Evolutionary conservation across 1,140 invertebrate genomes (phyloP), one percentile per base, ranked within the genome.

Genomic region (Wasmannia auropunctata): DNA sequence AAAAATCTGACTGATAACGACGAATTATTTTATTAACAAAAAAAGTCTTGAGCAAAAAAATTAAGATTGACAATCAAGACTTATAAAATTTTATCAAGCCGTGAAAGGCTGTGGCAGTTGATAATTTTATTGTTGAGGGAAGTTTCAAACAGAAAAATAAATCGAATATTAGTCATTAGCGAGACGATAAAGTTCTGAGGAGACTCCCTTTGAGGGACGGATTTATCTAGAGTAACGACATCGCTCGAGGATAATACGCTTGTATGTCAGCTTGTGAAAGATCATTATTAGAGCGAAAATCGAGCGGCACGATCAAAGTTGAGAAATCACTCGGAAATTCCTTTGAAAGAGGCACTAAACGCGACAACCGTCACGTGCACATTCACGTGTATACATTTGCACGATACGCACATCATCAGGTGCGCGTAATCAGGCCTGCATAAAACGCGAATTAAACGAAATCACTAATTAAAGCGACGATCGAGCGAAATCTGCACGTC

Each of bases 401-500:
- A 46, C 16, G 40, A n/a, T 43, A 43, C 40, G 8, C 40, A 11
- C n/a, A n/a, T n/a, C n/a, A n/a, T n/a, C n/a, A n/a, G 2, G 19
- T 14, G 28, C 40, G 51, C 22, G 25, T 51, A 80, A 80, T 83
- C 25, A 34, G n/a, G 25, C 19, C 31, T 67, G 37, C 67, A 74
- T 85, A 77, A 85, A 76, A 85, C 81, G 58, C 81, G 25, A 77
- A 80, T 87, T 87, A 85, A 72, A 77, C 51, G 56, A 34, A 43
- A 34, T 70, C 46, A 22, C 65, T 86, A 72, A 79, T 85, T 72
- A 75, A 85, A 46, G 25, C 65, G 19, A 76, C 43, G 46, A 56
- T 40, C 67, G 51, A 34, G 51, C 37, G 28, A 84, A 67, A 87
- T 90, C 87, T 89, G 87, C 91, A 87, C 83, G 91, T 90, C 67